phyloP scores from a whole-genome alignment of 2,113 vertebrate genomes.

The Polyodon spathula region DNA sequence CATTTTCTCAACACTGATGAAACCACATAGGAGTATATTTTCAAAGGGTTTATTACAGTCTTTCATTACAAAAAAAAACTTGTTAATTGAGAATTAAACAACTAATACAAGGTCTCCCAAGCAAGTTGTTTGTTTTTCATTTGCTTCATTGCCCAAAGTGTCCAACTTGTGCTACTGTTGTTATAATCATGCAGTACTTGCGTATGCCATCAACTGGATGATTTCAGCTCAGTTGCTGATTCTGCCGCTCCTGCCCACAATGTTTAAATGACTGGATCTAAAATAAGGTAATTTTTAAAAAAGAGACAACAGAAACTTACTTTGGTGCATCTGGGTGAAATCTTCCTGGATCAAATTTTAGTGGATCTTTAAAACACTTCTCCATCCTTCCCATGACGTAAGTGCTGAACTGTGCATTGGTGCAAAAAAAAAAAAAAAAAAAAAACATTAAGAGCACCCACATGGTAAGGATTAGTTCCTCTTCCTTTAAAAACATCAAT shows the following conservation, averaged over 20 bases:
- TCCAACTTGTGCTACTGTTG: no score
- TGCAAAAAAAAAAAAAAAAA: not conserved
- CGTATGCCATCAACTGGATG: no score
- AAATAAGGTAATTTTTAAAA: not conserved
- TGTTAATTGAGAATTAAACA: not conserved
- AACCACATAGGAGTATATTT: no score
- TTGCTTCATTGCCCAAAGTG: not conserved
- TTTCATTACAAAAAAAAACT: not conserved
- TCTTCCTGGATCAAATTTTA: constrained; percentile 80
- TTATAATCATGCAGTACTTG: no score
- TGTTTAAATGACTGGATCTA: no score
- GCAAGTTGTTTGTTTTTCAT: not conserved
- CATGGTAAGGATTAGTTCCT: no score
- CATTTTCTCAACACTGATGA: no score
- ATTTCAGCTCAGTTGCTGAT: not conserved
- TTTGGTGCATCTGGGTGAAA: constrained; percentile 74
- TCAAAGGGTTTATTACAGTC: not conserved
- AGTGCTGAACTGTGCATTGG: constrained; percentile 57
- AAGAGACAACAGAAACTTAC: constrained; percentile 48
- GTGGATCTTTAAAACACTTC: constrained; percentile 73
- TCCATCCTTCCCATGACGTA: constrained; percentile 70
- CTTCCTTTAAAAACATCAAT: no score
- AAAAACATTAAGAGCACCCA: not conserved
- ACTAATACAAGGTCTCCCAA: no score
- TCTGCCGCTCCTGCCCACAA: no score